Evolutionary conservation across 2,888 invertebrate species (phyloP), one percentile per base, ranked within the genome.

Genomic region (Macrophya annulata): DNA sequence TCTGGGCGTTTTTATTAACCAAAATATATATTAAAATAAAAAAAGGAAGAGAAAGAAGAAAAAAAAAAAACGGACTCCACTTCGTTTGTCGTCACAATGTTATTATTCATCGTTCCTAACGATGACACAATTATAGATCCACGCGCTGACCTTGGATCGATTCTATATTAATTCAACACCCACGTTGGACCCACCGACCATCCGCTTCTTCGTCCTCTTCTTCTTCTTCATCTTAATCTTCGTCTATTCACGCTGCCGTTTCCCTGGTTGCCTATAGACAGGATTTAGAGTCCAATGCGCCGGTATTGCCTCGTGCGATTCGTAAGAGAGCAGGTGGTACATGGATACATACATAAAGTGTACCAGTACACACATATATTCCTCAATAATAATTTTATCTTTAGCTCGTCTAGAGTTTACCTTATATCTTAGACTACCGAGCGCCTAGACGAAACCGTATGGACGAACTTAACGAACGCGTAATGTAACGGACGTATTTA

Each of bases 381-480:
- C 1, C 43, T 81, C 15, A 65, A 81, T 68, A 83, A 83, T 83
- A 65, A 83, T 83, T 83, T 83, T 83, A 83, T 83, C 83, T 83
- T 83, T 71, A 68, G 83, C 83, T 43, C 31, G 45, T 25, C 45
- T 25, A 45, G 68, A 48, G 72, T 81, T 81, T 62, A 83, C 37
- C 71, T 51, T 83, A 71, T 83, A 71, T 68, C 81, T 81, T 65
- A 83, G 81, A 62, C 81, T 8, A 31, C 31, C 31, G 65, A 59
- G 65, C 62, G 81, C 43, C 77, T 77, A 77, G 81, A 81, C 81
- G 21, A 4, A 25, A 62, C 48, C 31, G 31, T 31, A 31, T 31
- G 48, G 48, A 48, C 12, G 48, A 12, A 48, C 8, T 9, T 48
- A 48, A 48, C 10, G 12, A 48, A 48, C 48, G 48, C 4, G 3